These are phyloP conservation scores for Cepaea hortensis DNA, from an alignment of 2,888 invertebrate genomes.

Conservation along the genomic window DNA sequence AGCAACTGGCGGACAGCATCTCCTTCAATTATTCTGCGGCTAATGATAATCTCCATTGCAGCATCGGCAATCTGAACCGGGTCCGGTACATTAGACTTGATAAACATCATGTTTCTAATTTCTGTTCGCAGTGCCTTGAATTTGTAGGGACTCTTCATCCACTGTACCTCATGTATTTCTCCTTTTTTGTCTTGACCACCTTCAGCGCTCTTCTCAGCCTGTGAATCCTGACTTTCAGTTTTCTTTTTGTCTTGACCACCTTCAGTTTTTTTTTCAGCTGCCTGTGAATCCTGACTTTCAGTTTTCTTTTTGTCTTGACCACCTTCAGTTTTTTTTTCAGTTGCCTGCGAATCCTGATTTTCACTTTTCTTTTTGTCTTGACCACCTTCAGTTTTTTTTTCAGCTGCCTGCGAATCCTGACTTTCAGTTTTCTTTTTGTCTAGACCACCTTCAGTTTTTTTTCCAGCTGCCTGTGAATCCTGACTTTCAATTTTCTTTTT, in stretches of 20 bases:
- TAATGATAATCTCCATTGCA: conserved; percentile 40
- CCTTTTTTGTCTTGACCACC: conserved; percentile 7
- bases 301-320: neutral
- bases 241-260: conserved; percentile 23
- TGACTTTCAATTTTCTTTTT: conserved; percentile 4
- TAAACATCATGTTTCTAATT: conserved; percentile 43
- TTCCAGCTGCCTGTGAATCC: neutral
- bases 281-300: neutral
- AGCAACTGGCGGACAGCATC: conserved; percentile 44
- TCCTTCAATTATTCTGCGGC: conserved; percentile 11
- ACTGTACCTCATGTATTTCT: conserved; percentile 18
- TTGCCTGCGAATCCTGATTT: too few species aligned
- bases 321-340: neutral
- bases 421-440: conserved; percentile 16
- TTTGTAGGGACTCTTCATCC: conserved; percentile 37
- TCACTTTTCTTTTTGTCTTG: neutral
- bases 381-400: conserved; percentile 20
- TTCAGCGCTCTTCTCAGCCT: conserved; percentile 28
- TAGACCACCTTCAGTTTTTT: conserved; percentile 9
- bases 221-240: conserved; percentile 2
- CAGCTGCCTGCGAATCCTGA: conserved; percentile 11
- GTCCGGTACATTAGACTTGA: conserved; percentile 46
- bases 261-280: conserved; percentile 5
- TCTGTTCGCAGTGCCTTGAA: conserved; percentile 49
- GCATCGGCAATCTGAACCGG: conserved; percentile 28